Percentiles rank a stretch among this genome's conserved stretches.
Evolutionary conservation across 2,797 vertebrate genomes (phyloP).

Genomic region (Periparus ater): DNA sequence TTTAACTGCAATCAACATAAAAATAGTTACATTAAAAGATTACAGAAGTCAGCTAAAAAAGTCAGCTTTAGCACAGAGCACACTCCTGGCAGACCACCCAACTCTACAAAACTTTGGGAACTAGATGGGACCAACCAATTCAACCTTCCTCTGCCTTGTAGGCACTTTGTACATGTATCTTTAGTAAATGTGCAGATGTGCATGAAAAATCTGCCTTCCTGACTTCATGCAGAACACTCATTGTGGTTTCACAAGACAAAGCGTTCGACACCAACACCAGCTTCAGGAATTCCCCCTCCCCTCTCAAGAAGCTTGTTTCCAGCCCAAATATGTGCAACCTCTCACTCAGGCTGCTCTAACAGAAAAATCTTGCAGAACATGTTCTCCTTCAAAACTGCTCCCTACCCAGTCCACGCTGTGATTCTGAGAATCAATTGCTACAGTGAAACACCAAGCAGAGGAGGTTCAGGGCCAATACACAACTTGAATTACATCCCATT

Average conservation of each 20-base stretch:
- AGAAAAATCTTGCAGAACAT: background rate
- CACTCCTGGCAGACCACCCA: background rate
- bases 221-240: background rate
- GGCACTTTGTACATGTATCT: accelerated
- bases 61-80: background rate
- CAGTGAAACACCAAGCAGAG: background rate
- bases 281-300: background rate
- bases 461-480: background rate
- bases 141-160: background rate
- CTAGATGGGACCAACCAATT: background rate
- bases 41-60: background rate
- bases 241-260: background rate
- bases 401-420: background rate
- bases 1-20: background rate
- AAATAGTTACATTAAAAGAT: background rate
- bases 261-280: background rate
- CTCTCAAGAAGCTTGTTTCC: background rate
- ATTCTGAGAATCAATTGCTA: background rate
- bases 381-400: background rate
- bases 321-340: background rate
- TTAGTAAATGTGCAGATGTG: accelerated
- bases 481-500: background rate
- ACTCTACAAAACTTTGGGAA: background rate
- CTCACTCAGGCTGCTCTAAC: background rate
- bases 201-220: background rate